These are phyloP conservation scores for Acridotheres tristis DNA, from an alignment of 2,797 vertebrate species.

Conservation along the genomic window DNA sequence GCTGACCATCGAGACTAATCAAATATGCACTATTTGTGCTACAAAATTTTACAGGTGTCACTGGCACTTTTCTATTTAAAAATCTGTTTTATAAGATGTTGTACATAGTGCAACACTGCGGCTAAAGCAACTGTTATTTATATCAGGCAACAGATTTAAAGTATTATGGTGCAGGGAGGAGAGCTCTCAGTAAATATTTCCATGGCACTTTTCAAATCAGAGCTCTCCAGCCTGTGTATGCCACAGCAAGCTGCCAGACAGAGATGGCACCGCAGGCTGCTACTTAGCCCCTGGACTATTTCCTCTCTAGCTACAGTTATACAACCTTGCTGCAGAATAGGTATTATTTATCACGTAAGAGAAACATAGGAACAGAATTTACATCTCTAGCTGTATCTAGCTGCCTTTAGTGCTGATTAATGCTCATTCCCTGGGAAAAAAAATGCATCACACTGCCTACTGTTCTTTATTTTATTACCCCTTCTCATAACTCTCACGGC, in stretches of 20 bases:
- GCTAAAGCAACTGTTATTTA: background rate
- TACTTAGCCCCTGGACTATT: background rate
- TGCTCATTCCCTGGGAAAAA: background rate
- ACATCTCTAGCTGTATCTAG: conserved; percentile 8
- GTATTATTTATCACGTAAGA: conserved; percentile 5
- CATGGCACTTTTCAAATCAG: background rate
- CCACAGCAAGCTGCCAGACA: background rate
- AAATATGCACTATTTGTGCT: background rate
- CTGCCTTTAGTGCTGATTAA: conserved; percentile 18
- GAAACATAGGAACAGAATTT: conserved; percentile 20
- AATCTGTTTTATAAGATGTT: background rate
- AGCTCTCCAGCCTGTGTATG: background rate
- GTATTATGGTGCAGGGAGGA: background rate
- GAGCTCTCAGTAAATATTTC: conserved; percentile 9
- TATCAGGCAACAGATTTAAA: background rate
- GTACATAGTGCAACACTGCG: background rate
- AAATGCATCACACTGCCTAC: background rate
- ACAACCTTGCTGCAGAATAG: background rate
- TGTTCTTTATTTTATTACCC: conserved; percentile 29
- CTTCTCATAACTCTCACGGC: background rate
- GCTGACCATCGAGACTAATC: rapidly evolving
- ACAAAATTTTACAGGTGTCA: background rate
- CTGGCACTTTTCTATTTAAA: background rate
- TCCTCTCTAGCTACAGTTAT: background rate
- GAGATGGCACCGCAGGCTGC: background rate